Evolutionary conservation across 2,113 vertebrate genomes (phyloP).

Genomic region (Eleginops maclovinus): DNA sequence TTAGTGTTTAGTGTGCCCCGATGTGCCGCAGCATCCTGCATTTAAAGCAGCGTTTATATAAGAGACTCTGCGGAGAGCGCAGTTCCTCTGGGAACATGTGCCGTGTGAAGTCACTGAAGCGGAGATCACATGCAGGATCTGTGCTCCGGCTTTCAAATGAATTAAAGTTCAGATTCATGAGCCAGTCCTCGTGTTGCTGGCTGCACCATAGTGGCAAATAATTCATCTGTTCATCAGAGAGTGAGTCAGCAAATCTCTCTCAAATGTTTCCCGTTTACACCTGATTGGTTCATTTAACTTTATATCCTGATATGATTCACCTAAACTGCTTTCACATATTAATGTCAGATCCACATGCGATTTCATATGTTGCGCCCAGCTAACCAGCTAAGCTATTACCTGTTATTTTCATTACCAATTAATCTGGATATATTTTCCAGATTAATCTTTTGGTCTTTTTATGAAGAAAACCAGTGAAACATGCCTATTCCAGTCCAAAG

Average conservation of each 20-base stretch:
- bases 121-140: conserved; percentile 8
- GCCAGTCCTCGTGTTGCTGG: background rate
- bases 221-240: background rate
- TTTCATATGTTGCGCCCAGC: too few relatives aligned
- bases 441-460: too few relatives aligned
- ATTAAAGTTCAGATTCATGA: conserved; percentile 46
- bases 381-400: too few relatives aligned
- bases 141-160: conserved; percentile 40
- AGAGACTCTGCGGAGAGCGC: conserved; percentile 47
- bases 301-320: background rate
- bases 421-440: too few relatives aligned
- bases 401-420: too few relatives aligned
- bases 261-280: background rate
- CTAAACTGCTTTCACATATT: background rate
- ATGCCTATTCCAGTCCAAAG: too few relatives aligned
- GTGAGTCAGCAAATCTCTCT: conserved; percentile 18
- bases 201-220: background rate
- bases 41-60: conserved; percentile 63
- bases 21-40: conserved; percentile 73
- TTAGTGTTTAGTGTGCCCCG: conserved; percentile 44
- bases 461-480: too few relatives aligned
- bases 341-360: too few relatives aligned
- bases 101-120: conserved; percentile 39
- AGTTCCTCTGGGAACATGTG: conserved; percentile 6
- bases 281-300: background rate